These are phyloP conservation scores for Hydrocynus forskahlii DNA, from an alignment of 2,797 vertebrate species.

Conservation along the genomic window DNA sequence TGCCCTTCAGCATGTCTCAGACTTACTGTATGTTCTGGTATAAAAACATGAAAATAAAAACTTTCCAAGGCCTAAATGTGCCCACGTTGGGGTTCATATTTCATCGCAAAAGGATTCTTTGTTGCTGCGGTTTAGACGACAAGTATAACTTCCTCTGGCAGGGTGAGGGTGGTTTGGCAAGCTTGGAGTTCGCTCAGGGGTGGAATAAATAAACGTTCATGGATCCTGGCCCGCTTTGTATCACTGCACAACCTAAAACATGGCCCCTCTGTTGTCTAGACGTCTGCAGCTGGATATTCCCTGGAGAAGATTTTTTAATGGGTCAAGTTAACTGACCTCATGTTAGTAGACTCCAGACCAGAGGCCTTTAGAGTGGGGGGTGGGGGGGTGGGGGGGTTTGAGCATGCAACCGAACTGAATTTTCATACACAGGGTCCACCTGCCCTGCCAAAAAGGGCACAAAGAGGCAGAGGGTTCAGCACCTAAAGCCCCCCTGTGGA, in stretches of 20 bases:
- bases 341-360: conserved; percentile 13
- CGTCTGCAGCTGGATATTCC: conserved; percentile 47
- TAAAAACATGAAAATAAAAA: conserved; percentile 4
- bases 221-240: conserved; percentile 42
- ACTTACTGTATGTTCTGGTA: not conserved
- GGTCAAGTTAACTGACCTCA: conserved; percentile 60
- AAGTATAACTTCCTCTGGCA: conserved; percentile 54
- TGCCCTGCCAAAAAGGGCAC: too few relatives aligned
- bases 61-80: not conserved
- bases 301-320: conserved; percentile 55
- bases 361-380: conserved; percentile 23
- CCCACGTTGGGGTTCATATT: not conserved
- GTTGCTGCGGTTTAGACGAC: conserved; percentile 43
- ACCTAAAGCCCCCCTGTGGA: too few relatives aligned
- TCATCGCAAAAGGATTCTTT: conserved; percentile 53
- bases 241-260: conserved; percentile 46
- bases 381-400: too few relatives aligned
- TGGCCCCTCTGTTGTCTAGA: conserved; percentile 47
- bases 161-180: conserved; percentile 46
- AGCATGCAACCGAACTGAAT: too few relatives aligned
- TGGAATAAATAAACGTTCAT: conserved; percentile 49
- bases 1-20: not conserved
- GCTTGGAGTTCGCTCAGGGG: conserved; percentile 34
- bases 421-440: too few relatives aligned
- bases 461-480: too few relatives aligned